Conservation (phyloP, 1,140 invertebrate species). For the Rhyzopertha dominica region DNA sequence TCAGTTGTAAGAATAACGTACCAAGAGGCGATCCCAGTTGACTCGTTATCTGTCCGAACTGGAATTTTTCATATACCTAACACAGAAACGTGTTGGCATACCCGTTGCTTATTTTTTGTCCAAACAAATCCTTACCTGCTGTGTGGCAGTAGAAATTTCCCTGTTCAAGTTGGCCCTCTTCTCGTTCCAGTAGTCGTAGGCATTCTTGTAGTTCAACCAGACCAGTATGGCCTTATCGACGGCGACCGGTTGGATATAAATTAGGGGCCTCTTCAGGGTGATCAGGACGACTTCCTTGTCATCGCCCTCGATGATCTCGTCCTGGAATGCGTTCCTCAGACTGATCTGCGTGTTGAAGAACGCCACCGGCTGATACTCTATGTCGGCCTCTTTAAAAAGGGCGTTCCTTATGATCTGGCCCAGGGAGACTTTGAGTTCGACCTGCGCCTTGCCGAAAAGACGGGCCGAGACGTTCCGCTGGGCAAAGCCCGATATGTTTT, state of each 20-base stretch:
- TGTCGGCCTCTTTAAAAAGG: slow-evolving; percentile 93
- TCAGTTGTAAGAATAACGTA: slow-evolving; percentile 89
- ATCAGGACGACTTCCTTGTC: slow-evolving; percentile 94
- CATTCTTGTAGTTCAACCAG: slow-evolving; percentile 98
- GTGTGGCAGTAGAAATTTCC: slow-evolving; percentile 77
- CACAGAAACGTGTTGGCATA: too few relatives aligned
- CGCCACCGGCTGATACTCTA: slow-evolving; percentile 94
- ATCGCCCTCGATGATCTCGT: slow-evolving; percentile 82
- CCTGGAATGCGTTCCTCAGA: slow-evolving; percentile 54
- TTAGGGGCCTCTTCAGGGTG: slow-evolving; percentile 81
- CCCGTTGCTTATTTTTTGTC: too few relatives aligned
- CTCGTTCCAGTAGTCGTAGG: slow-evolving; percentile 98
- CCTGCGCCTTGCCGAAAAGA: slow-evolving; percentile 89
- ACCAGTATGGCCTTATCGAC: slow-evolving; percentile 95
- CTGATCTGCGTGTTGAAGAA: slow-evolving; percentile 94
- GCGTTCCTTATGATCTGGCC: slow-evolving; percentile 91
- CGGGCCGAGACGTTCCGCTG: slow-evolving; percentile 46
- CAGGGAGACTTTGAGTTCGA: slow-evolving; percentile 90
- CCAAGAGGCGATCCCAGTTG: slow-evolving; percentile 71
- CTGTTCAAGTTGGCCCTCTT: slow-evolving; percentile 84
- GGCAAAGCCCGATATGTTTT: slow-evolving; percentile 72
- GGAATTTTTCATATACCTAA: slow-evolving; percentile 66
- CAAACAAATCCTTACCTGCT: too few relatives aligned
- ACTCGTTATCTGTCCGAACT: slow-evolving; percentile 70
- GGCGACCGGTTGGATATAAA: slow-evolving; percentile 93